These are phyloP conservation scores for Xylocampa areola DNA, from an alignment of 2,888 invertebrate genomes.

Conservation along the genomic window DNA sequence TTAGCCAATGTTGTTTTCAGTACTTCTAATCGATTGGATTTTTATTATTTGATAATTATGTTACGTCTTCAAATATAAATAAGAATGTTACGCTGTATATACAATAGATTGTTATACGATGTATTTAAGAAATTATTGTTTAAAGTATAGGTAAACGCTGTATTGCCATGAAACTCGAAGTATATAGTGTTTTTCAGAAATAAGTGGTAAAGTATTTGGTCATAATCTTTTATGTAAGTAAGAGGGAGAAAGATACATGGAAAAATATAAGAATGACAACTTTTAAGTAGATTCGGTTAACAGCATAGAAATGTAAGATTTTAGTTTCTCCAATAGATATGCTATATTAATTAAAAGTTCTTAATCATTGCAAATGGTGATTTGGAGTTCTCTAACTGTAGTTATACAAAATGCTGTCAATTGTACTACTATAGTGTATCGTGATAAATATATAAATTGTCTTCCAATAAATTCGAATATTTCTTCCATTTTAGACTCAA, in stretches of 20 bases:
- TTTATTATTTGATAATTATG: slow-evolving; percentile 15
- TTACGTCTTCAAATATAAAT: slow-evolving; percentile 26
- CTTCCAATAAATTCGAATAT: slow-evolving; percentile 46
- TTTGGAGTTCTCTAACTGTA: slow-evolving; percentile 9
- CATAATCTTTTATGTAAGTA: slow-evolving; percentile 7
- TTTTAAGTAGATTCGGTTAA: slow-evolving; percentile 2
- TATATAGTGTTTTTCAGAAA: slow-evolving; percentile 15
- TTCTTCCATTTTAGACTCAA: slow-evolving; percentile 13
- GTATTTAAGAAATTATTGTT: slow-evolving; percentile 40
- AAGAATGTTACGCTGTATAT: slow-evolving; percentile 51
- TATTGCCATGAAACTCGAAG: slow-evolving; percentile 45
- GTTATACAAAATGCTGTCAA: slow-evolving; percentile 37
- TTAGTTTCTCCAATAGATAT: no score
- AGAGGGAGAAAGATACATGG: background rate
- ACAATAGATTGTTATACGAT: slow-evolving; percentile 34
- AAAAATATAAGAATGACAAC: slow-evolving; percentile 5
- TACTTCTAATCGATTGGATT: slow-evolving; percentile 41
- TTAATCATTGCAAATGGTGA: slow-evolving; percentile 14
- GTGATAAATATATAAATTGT: slow-evolving; percentile 48
- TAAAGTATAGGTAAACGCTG: slow-evolving; percentile 31
- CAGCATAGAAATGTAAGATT: slow-evolving; percentile 1
- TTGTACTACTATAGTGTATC: slow-evolving; percentile 27
- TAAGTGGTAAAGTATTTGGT: slow-evolving; percentile 27
- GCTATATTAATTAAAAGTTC: background rate
- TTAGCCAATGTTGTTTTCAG: slow-evolving; percentile 22